Percentiles rank a stretch among this genome's conserved stretches.
Evolutionary conservation across 2,797 vertebrate species (phyloP).

Genomic region (Rhynchonycteris naso): DNA sequence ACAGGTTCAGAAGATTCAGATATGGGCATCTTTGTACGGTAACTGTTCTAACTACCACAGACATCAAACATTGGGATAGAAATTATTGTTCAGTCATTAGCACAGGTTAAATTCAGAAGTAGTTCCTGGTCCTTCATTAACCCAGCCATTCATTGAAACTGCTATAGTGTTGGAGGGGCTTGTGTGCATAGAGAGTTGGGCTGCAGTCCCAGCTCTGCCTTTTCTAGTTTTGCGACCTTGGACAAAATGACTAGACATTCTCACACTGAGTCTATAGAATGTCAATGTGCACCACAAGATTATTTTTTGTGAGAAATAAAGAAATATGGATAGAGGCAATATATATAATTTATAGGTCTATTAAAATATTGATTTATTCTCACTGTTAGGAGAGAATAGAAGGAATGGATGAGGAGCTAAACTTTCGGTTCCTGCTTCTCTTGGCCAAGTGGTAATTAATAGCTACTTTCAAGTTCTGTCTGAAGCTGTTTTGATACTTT

Average conservation of each 20-base stretch:
- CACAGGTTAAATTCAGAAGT: background rate
- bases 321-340: slow-evolving; percentile 13
- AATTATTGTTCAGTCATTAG: background rate
- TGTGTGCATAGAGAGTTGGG: background rate
- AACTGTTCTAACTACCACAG: background rate
- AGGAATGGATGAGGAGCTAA: background rate
- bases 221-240: background rate
- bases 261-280: background rate
- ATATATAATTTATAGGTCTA: slow-evolving; percentile 21
- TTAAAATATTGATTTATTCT: slow-evolving; percentile 54
- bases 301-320: background rate
- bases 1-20: background rate
- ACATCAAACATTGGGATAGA: background rate
- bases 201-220: background rate
- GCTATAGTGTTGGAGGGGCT: background rate
- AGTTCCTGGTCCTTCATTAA: background rate
- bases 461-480: background rate
- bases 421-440: background rate
- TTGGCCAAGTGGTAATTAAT: background rate
- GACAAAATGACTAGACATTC: background rate
- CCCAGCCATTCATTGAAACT: background rate
- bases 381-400: slow-evolving; percentile 1
- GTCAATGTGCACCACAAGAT: background rate
- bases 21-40: background rate
- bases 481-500: background rate